Conservation (phyloP, 2,888 invertebrate genomes). For the Megastigmus dorsalis region DNA sequence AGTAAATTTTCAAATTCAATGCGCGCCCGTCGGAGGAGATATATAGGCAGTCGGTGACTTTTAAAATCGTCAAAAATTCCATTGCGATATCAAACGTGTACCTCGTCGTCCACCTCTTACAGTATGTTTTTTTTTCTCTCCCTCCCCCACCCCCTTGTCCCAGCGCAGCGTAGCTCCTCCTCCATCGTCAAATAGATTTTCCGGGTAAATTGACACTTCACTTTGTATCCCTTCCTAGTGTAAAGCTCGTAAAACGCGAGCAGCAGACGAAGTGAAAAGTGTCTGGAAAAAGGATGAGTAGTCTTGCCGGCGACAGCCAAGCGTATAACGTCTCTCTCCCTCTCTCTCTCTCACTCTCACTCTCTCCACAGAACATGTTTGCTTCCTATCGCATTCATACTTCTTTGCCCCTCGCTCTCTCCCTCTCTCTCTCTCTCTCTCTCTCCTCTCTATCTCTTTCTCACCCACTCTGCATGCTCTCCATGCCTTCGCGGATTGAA, state of each 20-base stretch:
- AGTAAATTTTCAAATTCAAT: neutral
- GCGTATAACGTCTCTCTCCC: neutral
- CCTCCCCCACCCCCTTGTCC: neutral
- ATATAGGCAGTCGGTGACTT: too few relatives aligned
- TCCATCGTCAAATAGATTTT: conserved; percentile 24
- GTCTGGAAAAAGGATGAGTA: conserved; percentile 32
- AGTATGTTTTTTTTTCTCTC: too few relatives aligned
- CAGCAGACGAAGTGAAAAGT: neutral
- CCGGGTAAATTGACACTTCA: conserved; percentile 42
- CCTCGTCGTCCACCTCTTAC: too few relatives aligned
- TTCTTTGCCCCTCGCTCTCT: conserved; percentile 23
- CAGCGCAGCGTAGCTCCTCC: neutral
- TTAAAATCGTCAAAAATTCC: conserved; percentile 26
- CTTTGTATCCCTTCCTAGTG: conserved; percentile 18
- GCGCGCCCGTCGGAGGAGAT: neutral
- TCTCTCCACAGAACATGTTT: conserved; percentile 20
- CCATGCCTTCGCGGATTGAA: conserved; percentile 26
- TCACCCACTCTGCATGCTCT: neutral
- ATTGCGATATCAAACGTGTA: conserved; percentile 8
- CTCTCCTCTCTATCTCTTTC: neutral
- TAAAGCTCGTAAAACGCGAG: neutral
- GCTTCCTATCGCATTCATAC: conserved; percentile 42
- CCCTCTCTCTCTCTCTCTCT: conserved; percentile 12
- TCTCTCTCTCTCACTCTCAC: too few relatives aligned
- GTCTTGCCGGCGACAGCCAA: conserved; percentile 34